Percentiles rank a stretch among this genome's conserved stretches.
phyloP scores from a whole-genome alignment of 2,888 invertebrate genomes.

The Thereva unica region DNA sequence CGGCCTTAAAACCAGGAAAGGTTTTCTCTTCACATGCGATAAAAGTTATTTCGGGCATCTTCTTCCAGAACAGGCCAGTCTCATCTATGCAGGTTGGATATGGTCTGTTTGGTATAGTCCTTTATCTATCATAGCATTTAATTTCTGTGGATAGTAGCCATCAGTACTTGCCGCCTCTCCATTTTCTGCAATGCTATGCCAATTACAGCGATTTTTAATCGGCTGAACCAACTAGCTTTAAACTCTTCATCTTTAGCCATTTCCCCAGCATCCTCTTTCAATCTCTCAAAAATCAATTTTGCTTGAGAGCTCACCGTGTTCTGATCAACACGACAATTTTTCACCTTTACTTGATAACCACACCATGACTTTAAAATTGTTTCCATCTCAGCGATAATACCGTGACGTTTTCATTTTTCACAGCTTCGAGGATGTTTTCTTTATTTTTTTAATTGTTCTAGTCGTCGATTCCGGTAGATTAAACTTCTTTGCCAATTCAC shows the following conservation, averaged over 20 bases:
- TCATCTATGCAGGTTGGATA: too few relatives aligned
- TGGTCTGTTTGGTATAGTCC: too few relatives aligned
- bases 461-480: conserved; percentile 14
- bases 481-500: conserved; percentile 14
- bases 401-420: conserved; percentile 6
- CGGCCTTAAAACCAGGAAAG: too few relatives aligned
- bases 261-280: conserved; percentile 16
- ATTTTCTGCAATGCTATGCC: conserved; percentile 23
- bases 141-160: too few relatives aligned
- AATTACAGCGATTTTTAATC: conserved; percentile 23
- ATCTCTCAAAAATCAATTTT: conserved; percentile 25
- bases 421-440: conserved; percentile 21
- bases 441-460: conserved; percentile 15
- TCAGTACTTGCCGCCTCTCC: conserved; percentile 7
- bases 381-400: conserved; percentile 26
- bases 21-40: too few relatives aligned
- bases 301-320: too few relatives aligned
- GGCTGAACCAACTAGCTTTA: conserved; percentile 18
- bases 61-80: too few relatives aligned
- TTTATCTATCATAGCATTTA: too few relatives aligned
- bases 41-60: too few relatives aligned
- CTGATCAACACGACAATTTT: conserved; percentile 32
- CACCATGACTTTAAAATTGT: conserved; percentile 14
- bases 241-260: conserved; percentile 15
- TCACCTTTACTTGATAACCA: conserved; percentile 28